A percentile compares a stretch with the other conserved stretches of the same genome.
Conservation (phyloP, 1,140 invertebrate genomes). For the Megathymus violae region DNA sequence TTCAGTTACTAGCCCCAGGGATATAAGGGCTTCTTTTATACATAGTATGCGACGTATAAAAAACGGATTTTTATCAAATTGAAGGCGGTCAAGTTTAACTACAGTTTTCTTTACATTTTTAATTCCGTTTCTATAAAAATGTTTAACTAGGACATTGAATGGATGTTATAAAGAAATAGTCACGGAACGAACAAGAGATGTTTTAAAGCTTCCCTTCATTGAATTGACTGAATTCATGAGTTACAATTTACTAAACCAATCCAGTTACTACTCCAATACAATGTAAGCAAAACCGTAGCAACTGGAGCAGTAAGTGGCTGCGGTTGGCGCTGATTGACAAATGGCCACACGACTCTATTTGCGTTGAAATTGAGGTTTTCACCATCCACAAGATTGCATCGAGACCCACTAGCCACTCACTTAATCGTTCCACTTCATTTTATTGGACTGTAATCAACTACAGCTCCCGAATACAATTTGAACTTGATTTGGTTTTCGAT, state of each 20-base stretch:
- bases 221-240: no score
- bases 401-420: conserved; percentile 17
- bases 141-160: no score
- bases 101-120: no score
- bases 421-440: conserved; percentile 25
- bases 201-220: no score
- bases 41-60: no score
- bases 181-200: conserved; percentile 29
- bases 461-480: background rate
- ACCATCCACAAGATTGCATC: conserved; percentile 23
- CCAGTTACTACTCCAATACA: conserved; percentile 2
- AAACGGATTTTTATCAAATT: no score
- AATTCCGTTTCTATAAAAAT: no score
- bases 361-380: conserved; percentile 24
- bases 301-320: conserved; percentile 10
- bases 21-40: no score
- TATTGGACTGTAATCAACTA: conserved; percentile 22
- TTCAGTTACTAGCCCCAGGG: no score
- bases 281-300: background rate
- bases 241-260: background rate
- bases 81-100: no score
- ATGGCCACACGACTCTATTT: conserved; percentile 21
- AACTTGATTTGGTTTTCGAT: no score
- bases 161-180: no score
- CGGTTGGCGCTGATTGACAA: conserved; percentile 20